Evolutionary conservation across 1,140 invertebrate species (phyloP), one percentile per base, ranked within the genome.

Genomic region (Drosophila kohkoa): DNA sequence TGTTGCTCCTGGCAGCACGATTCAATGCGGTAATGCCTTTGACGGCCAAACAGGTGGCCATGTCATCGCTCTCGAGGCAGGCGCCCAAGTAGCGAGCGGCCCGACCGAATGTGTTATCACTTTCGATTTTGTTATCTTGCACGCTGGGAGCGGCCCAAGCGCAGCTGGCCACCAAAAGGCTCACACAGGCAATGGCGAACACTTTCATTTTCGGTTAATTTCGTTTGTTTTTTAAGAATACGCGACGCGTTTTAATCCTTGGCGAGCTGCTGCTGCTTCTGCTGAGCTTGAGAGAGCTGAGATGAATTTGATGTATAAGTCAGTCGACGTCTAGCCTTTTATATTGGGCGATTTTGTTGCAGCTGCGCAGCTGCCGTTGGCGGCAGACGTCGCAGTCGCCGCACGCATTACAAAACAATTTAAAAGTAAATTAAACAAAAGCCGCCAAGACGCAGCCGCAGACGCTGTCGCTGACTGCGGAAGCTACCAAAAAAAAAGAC

Each of bases 21-120:
- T 94, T 93, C 11, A 96, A 63, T 6, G 93, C 93, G 13, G 93
- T 93, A 58, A 94, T 92, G 7, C 94, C 93, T 79, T 95, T 95
- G 41, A 95, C 93, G 25, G 94, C 93, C 41, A 95, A 76, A 82
- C 95, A 95, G 54, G 93, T 94, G 72, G 94, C 80, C 46, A 95
- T 77, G 28, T 94, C 93, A 15, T 95, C 93, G 75, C 82, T 90
- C 28, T 92, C 92, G 20, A 90, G 64, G 58, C 92, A 92, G 65
- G 79, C 77, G 59, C 91, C 90, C 74, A 92, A 57, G 35, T 91
- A 92, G 64, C 91, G 81, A 38, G 91, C 83, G 5, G 92, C 90
- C 13, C 86, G 60, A 46, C 89, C 77, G 58, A 85, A 67, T 41
- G 80, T 79, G 55, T 77, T 86, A 52, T 90, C 91, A 82, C 89